Evolutionary conservation across 2,888 invertebrate genomes (phyloP), one percentile per base, ranked within the genome.

Genomic region (Bombylius major): DNA sequence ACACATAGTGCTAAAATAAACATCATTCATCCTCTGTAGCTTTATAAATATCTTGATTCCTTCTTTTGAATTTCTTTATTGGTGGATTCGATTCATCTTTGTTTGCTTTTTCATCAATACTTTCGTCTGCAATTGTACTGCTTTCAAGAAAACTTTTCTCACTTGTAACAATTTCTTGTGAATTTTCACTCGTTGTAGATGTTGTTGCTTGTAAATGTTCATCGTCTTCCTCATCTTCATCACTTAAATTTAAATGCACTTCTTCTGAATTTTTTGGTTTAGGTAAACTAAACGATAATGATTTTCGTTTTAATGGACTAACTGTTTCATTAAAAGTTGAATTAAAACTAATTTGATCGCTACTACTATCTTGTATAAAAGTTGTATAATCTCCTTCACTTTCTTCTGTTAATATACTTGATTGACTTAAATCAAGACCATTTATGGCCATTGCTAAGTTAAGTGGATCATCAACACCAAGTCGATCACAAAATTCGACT

Each of bases 401-500:
- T 5, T 65, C 62, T 23, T 66, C 65, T 31, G 36, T 39, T 1
- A 65, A 53, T 5, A 61, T 64, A 54, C 59, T 64, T 4, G 68
- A 67, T 57, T 65, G 63, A 42, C 66, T 71, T 23, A 74, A 56
- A 47, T 67, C 70, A 58, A 77, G 71, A 1, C 81, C 79, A 32
- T 70, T 70, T 56, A 79, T 70, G 13, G 79, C 71, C 69, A 82
- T 69, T 1, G 86, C 70, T 45, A 87, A 74, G 61, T 79, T 79
- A 13, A 88, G 73, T 0, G 95, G 95, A 75, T 96, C 93, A 68
- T 87, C 87, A 56, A 96, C 82, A 0, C 83, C 82, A 46, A 89
- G 70, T 59, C 70, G 78, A 50, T 82, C 77, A 71, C 88, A 89
- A 48, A 89, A 78, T 14, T 74, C 67, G 13, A 77, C 75, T 9